These are phyloP conservation scores for Melanostoma scalare DNA, from an alignment of 2,888 invertebrate species.

Conservation along the genomic window DNA sequence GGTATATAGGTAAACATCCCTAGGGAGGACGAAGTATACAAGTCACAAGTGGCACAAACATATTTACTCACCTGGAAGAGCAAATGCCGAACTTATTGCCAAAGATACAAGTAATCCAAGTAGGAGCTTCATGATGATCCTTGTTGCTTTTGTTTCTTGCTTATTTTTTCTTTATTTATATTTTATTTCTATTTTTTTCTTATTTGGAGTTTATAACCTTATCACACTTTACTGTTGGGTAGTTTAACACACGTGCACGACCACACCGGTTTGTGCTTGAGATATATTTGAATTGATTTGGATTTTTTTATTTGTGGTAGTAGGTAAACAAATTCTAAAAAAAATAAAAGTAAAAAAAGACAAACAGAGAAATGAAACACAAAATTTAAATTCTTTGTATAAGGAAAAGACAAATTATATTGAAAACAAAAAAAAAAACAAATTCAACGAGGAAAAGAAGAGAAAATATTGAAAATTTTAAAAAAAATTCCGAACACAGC, in stretches of 20 bases:
- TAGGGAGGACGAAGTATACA: neutral
- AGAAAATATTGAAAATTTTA: constrained; percentile 2
- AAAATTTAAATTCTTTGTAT: constrained; percentile 19
- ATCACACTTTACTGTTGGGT: constrained; percentile 40
- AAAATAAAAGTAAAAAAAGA: constrained; percentile 28
- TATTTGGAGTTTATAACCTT: constrained; percentile 42
- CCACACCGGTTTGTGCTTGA: constrained; percentile 58
- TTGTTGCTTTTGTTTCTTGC: constrained; percentile 44
- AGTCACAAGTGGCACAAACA: constrained; percentile 35
- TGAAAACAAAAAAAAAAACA: constrained; percentile 23
- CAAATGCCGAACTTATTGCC: constrained; percentile 78
- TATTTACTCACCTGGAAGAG: constrained; percentile 80
- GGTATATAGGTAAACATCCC: constrained; percentile 3
- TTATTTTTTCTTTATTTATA: constrained; percentile 23
- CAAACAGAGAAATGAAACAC: constrained; percentile 8
- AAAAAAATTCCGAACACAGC: constrained; percentile 51
- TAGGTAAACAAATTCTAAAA: constrained; percentile 49
- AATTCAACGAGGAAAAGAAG: constrained; percentile 1
- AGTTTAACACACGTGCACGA: constrained; percentile 45
- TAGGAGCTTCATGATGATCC: constrained; percentile 78
- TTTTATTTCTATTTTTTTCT: constrained; percentile 30
- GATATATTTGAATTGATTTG: constrained; percentile 35
- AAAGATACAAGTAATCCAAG: constrained; percentile 77
- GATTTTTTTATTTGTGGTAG: constrained; percentile 12
- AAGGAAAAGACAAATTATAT: constrained; percentile 16